phyloP scores from a whole-genome alignment of 1,140 invertebrate genomes.

The Elymnias hypermnestra region DNA sequence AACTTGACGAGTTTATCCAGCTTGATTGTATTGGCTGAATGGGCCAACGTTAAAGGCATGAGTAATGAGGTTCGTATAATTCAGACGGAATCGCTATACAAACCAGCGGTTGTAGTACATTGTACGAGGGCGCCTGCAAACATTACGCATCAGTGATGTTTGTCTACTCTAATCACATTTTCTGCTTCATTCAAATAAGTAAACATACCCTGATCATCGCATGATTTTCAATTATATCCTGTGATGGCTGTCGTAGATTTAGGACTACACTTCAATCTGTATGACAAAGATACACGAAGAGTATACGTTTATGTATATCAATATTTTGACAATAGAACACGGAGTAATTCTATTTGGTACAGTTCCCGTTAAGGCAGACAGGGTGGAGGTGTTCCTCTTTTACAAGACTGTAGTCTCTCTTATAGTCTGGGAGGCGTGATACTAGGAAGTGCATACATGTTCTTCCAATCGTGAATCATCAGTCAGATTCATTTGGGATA shows the following conservation, averaged over 20 bases:
- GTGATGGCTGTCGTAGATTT: background rate
- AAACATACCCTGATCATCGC: background rate
- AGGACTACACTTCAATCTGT: background rate
- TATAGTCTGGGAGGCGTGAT: no score
- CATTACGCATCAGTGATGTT: constrained; percentile 1
- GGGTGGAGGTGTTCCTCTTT: no score
- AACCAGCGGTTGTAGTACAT: background rate
- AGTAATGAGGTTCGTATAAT: constrained; percentile 7
- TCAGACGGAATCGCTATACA: background rate
- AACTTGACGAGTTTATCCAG: constrained; percentile 8
- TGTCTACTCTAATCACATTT: constrained; percentile 1
- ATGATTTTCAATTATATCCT: background rate
- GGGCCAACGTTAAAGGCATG: constrained; percentile 11
- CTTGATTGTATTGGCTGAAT: constrained; percentile 10
- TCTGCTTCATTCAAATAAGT: background rate
- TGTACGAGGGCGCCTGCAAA: constrained; percentile 1
- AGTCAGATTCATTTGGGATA: no score
- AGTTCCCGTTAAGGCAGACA: no score
- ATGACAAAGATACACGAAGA: no score
- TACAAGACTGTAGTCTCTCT: no score
- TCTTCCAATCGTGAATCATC: no score
- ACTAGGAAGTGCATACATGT: no score
- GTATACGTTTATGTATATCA: background rate
- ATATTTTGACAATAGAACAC: no score
- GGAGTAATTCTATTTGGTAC: no score